Conservation (phyloP, 2,888 invertebrate species). For the Drosophila dives region DNA sequence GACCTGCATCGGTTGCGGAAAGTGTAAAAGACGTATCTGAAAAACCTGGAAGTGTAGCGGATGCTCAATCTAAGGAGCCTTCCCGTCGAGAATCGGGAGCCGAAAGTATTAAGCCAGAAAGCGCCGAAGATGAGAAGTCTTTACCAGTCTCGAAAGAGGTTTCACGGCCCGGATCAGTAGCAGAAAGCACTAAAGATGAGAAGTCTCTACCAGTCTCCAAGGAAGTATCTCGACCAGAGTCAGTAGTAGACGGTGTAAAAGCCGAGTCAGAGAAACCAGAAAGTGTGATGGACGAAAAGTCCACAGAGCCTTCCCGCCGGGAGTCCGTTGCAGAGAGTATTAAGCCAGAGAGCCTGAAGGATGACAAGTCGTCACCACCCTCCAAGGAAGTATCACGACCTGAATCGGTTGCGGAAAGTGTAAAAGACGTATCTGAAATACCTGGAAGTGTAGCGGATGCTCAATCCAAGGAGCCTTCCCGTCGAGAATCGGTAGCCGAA, state of each 20-base stretch:
- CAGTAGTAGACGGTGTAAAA: neutral
- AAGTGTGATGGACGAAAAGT: neutral
- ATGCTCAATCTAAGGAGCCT: conserved; percentile 24
- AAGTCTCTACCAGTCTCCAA: neutral
- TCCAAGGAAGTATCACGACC: neutral
- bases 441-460: neutral
- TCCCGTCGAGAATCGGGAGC: conserved; percentile 27
- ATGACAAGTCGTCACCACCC: neutral
- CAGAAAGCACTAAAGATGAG: conserved; percentile 14
- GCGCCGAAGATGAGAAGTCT: conserved; percentile 8
- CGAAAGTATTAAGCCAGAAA: neutral
- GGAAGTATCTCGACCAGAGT: neutral
- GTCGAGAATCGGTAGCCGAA: too few relatives aligned
- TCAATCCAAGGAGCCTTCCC: too few relatives aligned
- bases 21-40: conserved; percentile 26
- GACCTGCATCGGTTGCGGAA: conserved; percentile 36
- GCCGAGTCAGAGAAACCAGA: neutral
- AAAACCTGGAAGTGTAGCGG: conserved; percentile 25
- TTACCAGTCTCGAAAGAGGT: conserved; percentile 19
- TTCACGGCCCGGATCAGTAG: conserved; percentile 38
- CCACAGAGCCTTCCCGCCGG: neutral
- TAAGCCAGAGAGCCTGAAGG: neutral
- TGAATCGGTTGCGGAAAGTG: neutral
- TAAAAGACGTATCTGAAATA: neutral
- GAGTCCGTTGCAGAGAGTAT: neutral